Conservation (phyloP, 2,113 vertebrate species). For the Emydura subglobosa region DNA sequence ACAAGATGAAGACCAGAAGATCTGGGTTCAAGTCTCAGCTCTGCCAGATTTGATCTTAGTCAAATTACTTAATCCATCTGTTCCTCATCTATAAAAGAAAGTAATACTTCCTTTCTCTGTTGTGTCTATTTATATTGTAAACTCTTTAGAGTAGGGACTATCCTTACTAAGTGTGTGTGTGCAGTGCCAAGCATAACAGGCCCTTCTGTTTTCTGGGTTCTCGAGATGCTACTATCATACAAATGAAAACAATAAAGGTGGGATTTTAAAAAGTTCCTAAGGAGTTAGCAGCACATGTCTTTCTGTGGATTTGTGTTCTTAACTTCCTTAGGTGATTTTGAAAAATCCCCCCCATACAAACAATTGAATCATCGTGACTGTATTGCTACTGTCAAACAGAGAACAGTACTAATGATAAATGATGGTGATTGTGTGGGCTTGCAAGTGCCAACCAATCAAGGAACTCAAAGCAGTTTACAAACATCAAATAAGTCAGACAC, state of each 20-base stretch:
- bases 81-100: not conserved
- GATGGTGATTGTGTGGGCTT: not conserved
- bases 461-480: not conserved
- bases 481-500: not conserved
- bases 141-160: not conserved
- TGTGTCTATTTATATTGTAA: not conserved
- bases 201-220: not conserved
- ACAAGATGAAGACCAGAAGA: rapidly evolving
- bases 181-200: not conserved
- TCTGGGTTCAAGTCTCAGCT: rapidly evolving
- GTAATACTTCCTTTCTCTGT: not conserved
- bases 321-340: not conserved
- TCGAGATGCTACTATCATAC: not conserved
- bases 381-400: not conserved
- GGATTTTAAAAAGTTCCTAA: not conserved
- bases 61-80: not conserved
- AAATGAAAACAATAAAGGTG: not conserved
- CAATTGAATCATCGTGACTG: rapidly evolving
- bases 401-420: not conserved
- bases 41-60: not conserved
- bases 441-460: not conserved
- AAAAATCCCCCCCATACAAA: not conserved
- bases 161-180: not conserved
- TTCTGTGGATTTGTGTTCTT: not conserved
- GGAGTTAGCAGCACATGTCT: not conserved